A percentile compares a stretch with the other conserved stretches of the same genome.
Conservation (phyloP, 2,888 invertebrate species). For the Drosophila ustulata region DNA sequence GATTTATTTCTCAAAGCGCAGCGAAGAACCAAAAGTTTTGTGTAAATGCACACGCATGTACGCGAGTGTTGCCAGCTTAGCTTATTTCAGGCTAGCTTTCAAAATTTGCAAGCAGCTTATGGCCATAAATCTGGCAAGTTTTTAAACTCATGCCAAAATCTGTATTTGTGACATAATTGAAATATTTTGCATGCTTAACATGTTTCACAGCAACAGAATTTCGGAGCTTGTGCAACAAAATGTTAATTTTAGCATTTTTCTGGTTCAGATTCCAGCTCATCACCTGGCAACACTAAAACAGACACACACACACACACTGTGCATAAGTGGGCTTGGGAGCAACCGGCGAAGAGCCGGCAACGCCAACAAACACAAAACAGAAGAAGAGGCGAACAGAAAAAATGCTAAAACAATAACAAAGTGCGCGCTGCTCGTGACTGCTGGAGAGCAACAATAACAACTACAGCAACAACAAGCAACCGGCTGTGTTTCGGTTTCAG, state of each 20-base stretch:
- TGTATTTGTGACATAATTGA: too few species aligned
- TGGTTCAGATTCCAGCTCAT: too few species aligned
- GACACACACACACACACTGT: conserved; percentile 1
- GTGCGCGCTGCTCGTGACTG: conserved; percentile 35
- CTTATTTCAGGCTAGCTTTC: too few species aligned
- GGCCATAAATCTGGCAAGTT: too few species aligned
- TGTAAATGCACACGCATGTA: conserved; percentile 28
- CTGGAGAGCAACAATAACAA: conserved; percentile 15
- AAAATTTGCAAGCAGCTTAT: too few species aligned
- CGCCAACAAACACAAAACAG: conserved; percentile 55
- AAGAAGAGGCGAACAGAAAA: conserved; percentile 23
- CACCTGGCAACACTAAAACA: neutral
- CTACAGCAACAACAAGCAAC: conserved; percentile 33
- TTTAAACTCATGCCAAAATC: too few species aligned
- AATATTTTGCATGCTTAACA: too few species aligned
- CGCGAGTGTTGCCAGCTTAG: too few species aligned
- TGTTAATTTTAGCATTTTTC: too few species aligned
- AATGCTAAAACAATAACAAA: conserved; percentile 55
- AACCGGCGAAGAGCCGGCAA: conserved; percentile 67
- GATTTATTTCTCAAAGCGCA: conserved; percentile 52
- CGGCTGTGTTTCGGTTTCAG: conserved; percentile 50
- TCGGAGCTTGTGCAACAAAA: too few species aligned
- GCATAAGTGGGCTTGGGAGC: conserved; percentile 29
- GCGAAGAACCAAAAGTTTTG: conserved; percentile 35
- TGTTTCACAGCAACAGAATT: too few species aligned